These are phyloP conservation scores for Schizotus pectinicornis DNA, from an alignment of 2,888 invertebrate species.

Conservation along the genomic window DNA sequence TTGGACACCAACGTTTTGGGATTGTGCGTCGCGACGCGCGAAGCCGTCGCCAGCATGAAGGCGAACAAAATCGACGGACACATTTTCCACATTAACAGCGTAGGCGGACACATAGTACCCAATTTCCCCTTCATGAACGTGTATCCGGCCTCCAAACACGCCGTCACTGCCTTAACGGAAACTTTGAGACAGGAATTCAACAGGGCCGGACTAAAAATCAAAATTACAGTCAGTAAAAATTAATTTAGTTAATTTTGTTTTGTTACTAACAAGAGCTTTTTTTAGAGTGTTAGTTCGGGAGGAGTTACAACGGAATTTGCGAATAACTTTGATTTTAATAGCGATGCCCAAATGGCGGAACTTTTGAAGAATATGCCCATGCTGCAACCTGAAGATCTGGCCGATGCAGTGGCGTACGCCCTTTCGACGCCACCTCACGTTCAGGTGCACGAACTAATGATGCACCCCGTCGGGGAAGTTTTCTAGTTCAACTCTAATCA, in stretches of 20 bases:
- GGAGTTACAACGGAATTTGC: conserved; percentile 13
- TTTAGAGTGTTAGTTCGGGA: conserved; percentile 25
- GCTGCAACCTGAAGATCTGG: conserved; percentile 17
- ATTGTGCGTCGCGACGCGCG: conserved; percentile 33
- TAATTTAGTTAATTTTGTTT: not conserved
- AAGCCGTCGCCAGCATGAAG: conserved; percentile 40
- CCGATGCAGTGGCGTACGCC: conserved; percentile 22
- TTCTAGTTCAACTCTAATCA: not conserved
- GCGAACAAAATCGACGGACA: conserved; percentile 37
- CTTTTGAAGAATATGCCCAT: not conserved
- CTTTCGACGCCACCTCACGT: conserved; percentile 22
- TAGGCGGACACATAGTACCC: conserved; percentile 24
- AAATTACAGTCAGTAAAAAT: conserved; percentile 15
- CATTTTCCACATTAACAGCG: conserved; percentile 39
- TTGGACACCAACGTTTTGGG: not conserved
- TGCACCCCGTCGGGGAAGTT: not conserved
- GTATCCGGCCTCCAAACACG: conserved; percentile 24
- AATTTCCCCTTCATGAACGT: conserved; percentile 13
- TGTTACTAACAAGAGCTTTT: not conserved
- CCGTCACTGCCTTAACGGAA: conserved; percentile 21
- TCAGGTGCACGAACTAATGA: not conserved
- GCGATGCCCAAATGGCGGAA: not conserved
- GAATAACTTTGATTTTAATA: conserved; percentile 12
- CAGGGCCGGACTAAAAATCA: conserved; percentile 11
- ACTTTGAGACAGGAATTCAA: conserved; percentile 16